These are phyloP conservation scores for Corythornis leucogaster DNA, from an alignment of 2,797 vertebrate species.

Conservation along the genomic window DNA sequence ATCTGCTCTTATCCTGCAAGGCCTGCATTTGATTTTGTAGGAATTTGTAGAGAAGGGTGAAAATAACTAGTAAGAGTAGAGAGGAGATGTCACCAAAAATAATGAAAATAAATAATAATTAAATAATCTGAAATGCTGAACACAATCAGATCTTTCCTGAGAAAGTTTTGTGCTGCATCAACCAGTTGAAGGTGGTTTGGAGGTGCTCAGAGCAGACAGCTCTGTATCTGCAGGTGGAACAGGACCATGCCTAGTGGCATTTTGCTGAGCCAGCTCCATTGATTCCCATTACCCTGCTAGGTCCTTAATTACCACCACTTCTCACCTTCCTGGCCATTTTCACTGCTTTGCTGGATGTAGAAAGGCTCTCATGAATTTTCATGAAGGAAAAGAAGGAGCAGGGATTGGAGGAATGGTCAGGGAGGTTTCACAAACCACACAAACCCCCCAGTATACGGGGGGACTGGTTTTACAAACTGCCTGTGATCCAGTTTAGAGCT, in stretches of 20 bases:
- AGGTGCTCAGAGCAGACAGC: background rate
- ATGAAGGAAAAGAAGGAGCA: background rate
- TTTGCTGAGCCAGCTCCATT: background rate
- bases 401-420: background rate
- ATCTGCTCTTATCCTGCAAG: background rate
- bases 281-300: background rate
- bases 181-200: background rate
- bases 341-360: background rate
- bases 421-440: constrained; percentile 7
- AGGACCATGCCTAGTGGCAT: background rate
- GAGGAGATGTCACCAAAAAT: fast-evolving
- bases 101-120: background rate
- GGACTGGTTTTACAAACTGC: background rate
- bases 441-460: background rate
- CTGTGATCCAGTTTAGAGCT: background rate
- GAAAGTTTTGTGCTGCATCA: background rate
- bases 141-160: background rate
- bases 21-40: background rate
- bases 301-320: background rate
- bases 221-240: background rate
- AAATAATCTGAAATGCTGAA: background rate
- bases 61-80: background rate
- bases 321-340: background rate
- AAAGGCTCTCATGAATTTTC: constrained; percentile 19
- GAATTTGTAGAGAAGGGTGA: background rate